A percentile compares a stretch with the other conserved stretches of the same genome.
phyloP scores from a whole-genome alignment of 2,888 invertebrate species.

The Ectobius pallidus region DNA sequence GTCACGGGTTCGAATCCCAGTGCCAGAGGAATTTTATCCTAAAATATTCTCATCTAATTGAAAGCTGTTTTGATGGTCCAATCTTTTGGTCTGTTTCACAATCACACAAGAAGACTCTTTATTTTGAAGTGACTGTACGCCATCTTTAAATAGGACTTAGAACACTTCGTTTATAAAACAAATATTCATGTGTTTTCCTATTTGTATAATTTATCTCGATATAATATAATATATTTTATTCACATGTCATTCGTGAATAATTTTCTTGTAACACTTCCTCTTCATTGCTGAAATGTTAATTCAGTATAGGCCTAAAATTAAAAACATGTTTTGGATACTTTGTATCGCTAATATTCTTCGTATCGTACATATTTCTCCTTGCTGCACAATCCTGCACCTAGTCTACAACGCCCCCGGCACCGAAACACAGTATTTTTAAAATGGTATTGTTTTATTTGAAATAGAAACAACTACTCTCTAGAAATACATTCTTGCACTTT shows the following conservation, averaged over 20 bases:
- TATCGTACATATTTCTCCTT: background rate
- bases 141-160: background rate
- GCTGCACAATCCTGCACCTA: background rate
- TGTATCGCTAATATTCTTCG: slow-evolving; percentile 16
- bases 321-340: slow-evolving; percentile 1
- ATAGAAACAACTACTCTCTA: slow-evolving; percentile 15
- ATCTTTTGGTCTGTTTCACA: too few species aligned
- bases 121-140: slow-evolving; percentile 27
- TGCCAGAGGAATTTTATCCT: too few species aligned
- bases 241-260: background rate
- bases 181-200: background rate
- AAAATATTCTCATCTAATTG: too few species aligned
- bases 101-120: too few species aligned
- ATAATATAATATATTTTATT: background rate
- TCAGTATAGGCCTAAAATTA: background rate
- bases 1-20: too few species aligned
- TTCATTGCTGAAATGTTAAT: background rate
- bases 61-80: too few species aligned
- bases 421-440: background rate
- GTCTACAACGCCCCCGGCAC: background rate
- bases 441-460: background rate
- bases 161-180: background rate
- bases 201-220: background rate
- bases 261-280: background rate
- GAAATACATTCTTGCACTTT: slow-evolving; percentile 25